A percentile compares a stretch with the other conserved stretches of the same genome.
Conservation (phyloP, 2,797 vertebrate genomes). For the Arvicola amphibius region DNA sequence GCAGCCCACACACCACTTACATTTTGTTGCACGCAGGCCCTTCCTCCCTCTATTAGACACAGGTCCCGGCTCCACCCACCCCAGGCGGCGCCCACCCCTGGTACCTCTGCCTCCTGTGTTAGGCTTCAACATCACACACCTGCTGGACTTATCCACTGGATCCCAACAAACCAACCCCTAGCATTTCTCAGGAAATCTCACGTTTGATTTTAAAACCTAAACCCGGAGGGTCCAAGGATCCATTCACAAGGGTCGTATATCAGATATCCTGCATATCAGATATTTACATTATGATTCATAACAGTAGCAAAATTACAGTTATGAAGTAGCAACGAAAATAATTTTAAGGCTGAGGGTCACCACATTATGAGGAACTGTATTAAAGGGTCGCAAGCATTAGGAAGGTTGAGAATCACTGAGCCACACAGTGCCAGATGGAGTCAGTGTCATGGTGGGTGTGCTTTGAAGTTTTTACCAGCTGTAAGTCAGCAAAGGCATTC, state of each 20-base stretch:
- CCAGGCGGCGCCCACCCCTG: neutral
- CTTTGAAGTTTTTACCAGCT: neutral
- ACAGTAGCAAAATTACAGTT: neutral
- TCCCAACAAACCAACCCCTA: neutral
- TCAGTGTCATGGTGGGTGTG: neutral
- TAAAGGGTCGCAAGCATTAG: neutral
- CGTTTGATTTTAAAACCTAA: conserved; percentile 47
- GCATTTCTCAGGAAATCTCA: conserved; percentile 34
- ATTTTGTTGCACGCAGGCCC: conserved; percentile 17
- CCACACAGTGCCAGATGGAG: neutral
- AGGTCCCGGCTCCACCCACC: conserved; percentile 57
- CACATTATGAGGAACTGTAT: neutral
- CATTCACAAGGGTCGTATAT: neutral
- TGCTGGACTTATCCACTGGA: neutral
- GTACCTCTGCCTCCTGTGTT: neutral
- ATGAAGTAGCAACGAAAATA: neutral
- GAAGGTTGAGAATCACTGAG: neutral
- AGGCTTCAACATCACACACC: conserved; percentile 25
- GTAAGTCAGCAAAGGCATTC: conserved; percentile 17
- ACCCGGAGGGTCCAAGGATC: neutral
- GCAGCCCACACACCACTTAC: neutral
- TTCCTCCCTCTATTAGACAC: neutral
- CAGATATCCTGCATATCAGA: neutral
- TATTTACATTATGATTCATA: neutral
- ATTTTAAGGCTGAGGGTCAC: neutral